phyloP scores from a whole-genome alignment of 2,797 vertebrate genomes.

The Chelmon rostratus region DNA sequence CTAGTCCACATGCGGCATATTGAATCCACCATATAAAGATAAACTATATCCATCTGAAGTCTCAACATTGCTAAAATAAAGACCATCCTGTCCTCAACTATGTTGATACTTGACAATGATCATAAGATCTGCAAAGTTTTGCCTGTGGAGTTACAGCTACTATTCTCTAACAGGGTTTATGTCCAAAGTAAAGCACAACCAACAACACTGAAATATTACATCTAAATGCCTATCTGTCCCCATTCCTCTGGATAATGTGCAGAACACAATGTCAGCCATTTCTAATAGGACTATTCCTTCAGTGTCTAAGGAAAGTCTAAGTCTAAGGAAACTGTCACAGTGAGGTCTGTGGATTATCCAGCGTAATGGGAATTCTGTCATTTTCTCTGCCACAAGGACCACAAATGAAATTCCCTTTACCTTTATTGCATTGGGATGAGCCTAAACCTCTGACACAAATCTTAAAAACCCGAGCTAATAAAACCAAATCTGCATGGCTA shows the following conservation, averaged over 20 bases:
- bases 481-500: background rate
- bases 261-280: background rate
- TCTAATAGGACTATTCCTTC: background rate
- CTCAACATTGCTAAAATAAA: background rate
- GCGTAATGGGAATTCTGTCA: background rate
- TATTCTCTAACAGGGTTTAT: background rate
- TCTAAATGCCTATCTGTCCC: background rate
- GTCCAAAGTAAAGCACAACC: background rate
- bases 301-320: background rate
- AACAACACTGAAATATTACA: background rate
- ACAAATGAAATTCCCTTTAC: background rate
- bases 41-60: background rate
- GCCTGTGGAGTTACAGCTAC: too few species aligned
- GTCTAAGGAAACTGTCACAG: background rate
- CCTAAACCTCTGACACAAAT: too few species aligned
- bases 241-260: background rate
- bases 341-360: slow-evolving; percentile 1
- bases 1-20: slow-evolving; percentile 8
- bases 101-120: slow-evolving; percentile 1
- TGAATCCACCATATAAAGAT: slow-evolving; percentile 3
- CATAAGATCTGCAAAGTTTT: too few species aligned
- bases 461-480: background rate
- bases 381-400: too few species aligned
- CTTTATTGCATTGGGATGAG: background rate
- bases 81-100: background rate